Conservation (phyloP, 1,140 invertebrate genomes). For the Lepidostoma basale region DNA sequence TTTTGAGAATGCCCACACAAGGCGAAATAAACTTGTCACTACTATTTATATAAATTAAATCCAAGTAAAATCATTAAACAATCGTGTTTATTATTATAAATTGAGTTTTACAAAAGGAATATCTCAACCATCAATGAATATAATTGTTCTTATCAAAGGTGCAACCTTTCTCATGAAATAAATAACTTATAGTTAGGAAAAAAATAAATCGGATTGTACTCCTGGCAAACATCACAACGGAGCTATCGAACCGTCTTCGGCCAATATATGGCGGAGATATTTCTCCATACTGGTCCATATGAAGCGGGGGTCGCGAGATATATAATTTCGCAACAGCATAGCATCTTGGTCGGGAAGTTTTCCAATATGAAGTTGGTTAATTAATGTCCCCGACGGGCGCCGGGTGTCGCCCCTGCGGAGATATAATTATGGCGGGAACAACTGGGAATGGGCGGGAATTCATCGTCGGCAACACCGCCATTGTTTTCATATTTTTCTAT, state of each 20-base stretch:
- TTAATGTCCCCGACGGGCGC: slow-evolving; percentile 41
- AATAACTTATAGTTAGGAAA: too few species aligned
- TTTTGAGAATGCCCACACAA: too few species aligned
- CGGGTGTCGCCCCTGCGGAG: slow-evolving; percentile 13
- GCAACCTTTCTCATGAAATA: too few species aligned
- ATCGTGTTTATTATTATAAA: too few species aligned
- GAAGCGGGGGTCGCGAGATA: neutral
- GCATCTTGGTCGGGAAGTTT: slow-evolving; percentile 37
- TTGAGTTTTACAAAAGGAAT: too few species aligned
- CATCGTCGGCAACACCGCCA: slow-evolving; percentile 5
- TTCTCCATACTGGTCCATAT: neutral
- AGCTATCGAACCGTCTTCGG: neutral
- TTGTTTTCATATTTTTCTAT: slow-evolving; percentile 18
- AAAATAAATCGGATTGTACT: too few species aligned
- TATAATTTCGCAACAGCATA: slow-evolving; percentile 16
- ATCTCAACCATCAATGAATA: too few species aligned
- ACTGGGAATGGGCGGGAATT: neutral
- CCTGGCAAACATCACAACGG: neutral
- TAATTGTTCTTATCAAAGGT: too few species aligned
- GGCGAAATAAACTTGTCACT: too few species aligned
- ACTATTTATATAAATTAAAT: too few species aligned
- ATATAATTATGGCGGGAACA: slow-evolving; percentile 16
- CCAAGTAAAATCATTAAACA: too few species aligned
- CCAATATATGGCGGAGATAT: neutral
- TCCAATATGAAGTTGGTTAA: slow-evolving; percentile 47